Base-by-base conservation (phyloP, 2,113 vertebrate genomes). In the Mionectes macconnelli region DNA sequence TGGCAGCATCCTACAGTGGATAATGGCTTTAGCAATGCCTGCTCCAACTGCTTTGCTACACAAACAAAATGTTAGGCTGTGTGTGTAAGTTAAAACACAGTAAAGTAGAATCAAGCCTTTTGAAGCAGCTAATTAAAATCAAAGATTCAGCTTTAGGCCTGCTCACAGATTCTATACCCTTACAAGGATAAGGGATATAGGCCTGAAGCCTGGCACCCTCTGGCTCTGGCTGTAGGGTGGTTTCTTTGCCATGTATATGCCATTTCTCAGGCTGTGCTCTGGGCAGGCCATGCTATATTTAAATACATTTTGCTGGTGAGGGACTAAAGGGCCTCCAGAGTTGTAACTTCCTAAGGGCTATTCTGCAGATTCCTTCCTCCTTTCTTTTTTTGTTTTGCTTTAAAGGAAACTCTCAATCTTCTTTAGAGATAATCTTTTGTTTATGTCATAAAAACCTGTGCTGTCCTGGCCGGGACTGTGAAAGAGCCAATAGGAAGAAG, bases 401-500 rank as follows among this genome's bases (percentile, higher is more conserved):
- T 64, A 91, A 77, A 84, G 96, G 94, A 96, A 94, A 89, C 91
- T 59, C 90, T 94, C 89, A 94, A 5, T 94, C 85, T 94, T 97
- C 95, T 88, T 93, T 94, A 87, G 88, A 96, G 96, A 97, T 91
- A 93, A 93, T 94, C 86, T 87, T 97, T 95, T 96, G 96, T 97
- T 84, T 92, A 68, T 96, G 80, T 53, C 77, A 82, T 87, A 96
- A 96, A 95, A 84, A 73, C 63, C 85, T 94, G 90, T 42, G 30
- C 85, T 93, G 45, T 94, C 53, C 87, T 93, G 77, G 85, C 80
- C 0, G 2, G 35, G 33, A 81, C 50, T 2, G 0, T 80, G 73
- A 80, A 91, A 81, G 84, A 89, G 42, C 83, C 91, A 84, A 44
- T 96, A 83, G 93, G 87, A 93, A 93, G 79, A 93, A 55, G 70